Evolutionary conservation across 2,113 vertebrate species (phyloP), one percentile per base, ranked within the genome.

Genomic region (Cynopterus brachyotis): DNA sequence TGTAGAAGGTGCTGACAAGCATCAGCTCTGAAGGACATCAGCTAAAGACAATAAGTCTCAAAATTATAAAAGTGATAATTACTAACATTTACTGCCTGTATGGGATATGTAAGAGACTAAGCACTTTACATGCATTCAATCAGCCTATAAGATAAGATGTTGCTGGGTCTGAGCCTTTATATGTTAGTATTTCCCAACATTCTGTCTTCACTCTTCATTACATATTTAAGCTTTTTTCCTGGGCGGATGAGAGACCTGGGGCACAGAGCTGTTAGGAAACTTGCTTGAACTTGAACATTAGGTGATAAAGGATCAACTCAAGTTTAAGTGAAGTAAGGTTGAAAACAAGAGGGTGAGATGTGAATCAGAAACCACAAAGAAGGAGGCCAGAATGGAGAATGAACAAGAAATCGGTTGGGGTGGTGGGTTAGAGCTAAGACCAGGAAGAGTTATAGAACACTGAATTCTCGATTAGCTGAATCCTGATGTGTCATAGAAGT

Each of bases 291-390:
- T 24, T 67, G 47, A 96, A 83, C 45, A 84, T 26, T 90, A 40
- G 59, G 40, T 70, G 26, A 62, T 92, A 83, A 96, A 97, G 62
- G 73, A 80, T 91, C 95, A 94, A 97, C 55, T 95, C 95, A 83
- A 92, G 24, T 40, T 55, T 37, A 42, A 73, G 59, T 78, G 72
- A 70, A 86, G 19, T 50, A 70, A 94, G 69, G 26, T 60, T 82
- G 50, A 88, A 92, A 95, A 93, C 35, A 47, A 86, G 78, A 96
- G 40, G 72, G 57, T 13, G 45, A 50, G 59, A 16, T 60, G 6
- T 96, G 92, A 97, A 92, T 96, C 96, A 97, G 89, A 98, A 76
- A 89, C 78, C 62, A 91, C 70, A 83, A 53, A 79, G 70, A 70
- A 3, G 3, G 76, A 40, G 81, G 67, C 47, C 47, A 82, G 26